Conservation (phyloP, 2,888 invertebrate genomes). For the Tipula unca region DNA sequence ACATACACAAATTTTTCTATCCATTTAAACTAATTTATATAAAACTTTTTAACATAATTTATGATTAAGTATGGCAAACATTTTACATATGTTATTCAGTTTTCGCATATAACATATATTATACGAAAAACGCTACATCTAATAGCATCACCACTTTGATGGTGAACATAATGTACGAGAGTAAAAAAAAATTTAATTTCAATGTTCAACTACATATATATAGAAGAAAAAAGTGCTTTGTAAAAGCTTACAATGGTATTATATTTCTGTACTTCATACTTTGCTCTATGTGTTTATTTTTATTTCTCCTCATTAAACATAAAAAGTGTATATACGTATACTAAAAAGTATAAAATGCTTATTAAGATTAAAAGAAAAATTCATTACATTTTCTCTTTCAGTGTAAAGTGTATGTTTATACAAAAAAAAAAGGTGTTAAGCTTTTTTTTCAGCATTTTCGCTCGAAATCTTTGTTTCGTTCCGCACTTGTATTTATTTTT, state of each 20-base stretch:
- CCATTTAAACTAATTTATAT: background rate
- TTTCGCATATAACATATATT: too few species aligned
- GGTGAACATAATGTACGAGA: background rate
- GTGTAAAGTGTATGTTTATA: background rate
- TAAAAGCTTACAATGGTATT: background rate
- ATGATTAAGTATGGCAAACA: background rate
- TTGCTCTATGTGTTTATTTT: background rate
- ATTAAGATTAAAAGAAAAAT: background rate
- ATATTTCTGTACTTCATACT: background rate
- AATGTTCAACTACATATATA: background rate
- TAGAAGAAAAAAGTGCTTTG: background rate
- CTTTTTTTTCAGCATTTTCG: background rate
- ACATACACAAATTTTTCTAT: background rate
- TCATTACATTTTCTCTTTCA: background rate
- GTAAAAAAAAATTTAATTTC: background rate
- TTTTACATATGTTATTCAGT: background rate
- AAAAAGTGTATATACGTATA: background rate
- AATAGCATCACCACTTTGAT: background rate
- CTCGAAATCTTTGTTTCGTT: background rate
- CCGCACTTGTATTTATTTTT: background rate
- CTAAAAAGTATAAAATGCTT: background rate
- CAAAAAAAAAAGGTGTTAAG: background rate
- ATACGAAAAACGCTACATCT: background rate
- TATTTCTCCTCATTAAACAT: conserved; percentile 8
- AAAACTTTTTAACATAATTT: background rate